phyloP scores from a whole-genome alignment of 2,797 vertebrate species.

The Mormyrops boulengeri region DNA sequence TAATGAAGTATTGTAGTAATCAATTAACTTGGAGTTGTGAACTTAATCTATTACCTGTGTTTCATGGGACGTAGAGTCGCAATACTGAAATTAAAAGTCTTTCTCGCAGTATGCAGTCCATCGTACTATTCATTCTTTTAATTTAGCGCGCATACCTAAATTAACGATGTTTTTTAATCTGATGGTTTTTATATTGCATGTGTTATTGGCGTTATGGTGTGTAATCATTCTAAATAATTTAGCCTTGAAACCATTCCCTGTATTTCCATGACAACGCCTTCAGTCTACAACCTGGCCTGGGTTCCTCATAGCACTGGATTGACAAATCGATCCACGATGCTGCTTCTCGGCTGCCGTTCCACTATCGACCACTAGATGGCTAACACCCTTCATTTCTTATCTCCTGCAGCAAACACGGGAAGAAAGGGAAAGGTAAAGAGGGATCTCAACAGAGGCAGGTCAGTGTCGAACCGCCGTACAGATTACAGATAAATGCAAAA shows the following conservation, averaged over 20 bases:
- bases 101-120: neutral
- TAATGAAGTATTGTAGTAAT: neutral
- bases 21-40: neutral
- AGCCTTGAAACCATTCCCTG: neutral
- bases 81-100: neutral
- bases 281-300: neutral
- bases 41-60: neutral
- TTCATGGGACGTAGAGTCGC: neutral
- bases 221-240: neutral
- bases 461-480: constrained; percentile 44
- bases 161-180: neutral
- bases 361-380: constrained; percentile 55
- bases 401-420: constrained; percentile 73
- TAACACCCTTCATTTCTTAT: constrained; percentile 59
- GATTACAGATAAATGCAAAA: neutral
- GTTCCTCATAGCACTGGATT: neutral
- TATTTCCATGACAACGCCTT: neutral
- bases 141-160: neutral
- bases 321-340: neutral
- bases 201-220: neutral
- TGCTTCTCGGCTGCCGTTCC: constrained; percentile 23
- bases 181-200: neutral
- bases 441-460: constrained; percentile 75
- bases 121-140: neutral
- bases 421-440: constrained; percentile 70